Conservation (phyloP, 2,888 invertebrate species). For the Lacanobia oleracea region DNA sequence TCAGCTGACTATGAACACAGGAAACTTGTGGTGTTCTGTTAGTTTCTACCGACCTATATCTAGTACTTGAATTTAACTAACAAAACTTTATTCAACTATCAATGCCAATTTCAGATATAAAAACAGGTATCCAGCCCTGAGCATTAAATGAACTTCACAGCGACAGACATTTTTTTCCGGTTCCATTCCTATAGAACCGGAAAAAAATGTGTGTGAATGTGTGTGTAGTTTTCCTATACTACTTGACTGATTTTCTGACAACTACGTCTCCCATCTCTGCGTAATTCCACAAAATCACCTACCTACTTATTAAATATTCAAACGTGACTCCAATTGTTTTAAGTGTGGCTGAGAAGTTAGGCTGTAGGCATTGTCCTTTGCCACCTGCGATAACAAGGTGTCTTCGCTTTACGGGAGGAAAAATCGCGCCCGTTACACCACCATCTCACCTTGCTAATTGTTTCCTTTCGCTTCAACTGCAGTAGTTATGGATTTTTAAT, state of each 20-base stretch:
- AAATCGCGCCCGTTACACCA: conserved; percentile 74
- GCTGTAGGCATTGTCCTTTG: conserved; percentile 65
- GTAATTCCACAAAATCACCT: not conserved
- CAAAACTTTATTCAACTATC: not conserved
- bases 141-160: not conserved
- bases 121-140: not conserved
- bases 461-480: conserved; percentile 75
- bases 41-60: not conserved
- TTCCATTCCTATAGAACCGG: too few relatives aligned
- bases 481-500: conserved; percentile 53
- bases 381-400: conserved; percentile 80
- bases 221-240: too few relatives aligned
- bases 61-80: not conserved
- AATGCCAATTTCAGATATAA: not conserved
- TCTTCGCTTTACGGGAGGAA: conserved; percentile 66
- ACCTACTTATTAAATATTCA: conserved; percentile 21
- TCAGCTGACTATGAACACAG: not conserved
- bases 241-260: not conserved
- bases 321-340: conserved; percentile 5
- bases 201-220: too few relatives aligned
- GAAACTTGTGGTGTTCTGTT: not conserved
- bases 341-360: conserved; percentile 23
- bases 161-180: not conserved
- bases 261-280: not conserved
- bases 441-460: conserved; percentile 87